Conservation (phyloP, 2,113 vertebrate species). For the Podarcis cretensis region DNA sequence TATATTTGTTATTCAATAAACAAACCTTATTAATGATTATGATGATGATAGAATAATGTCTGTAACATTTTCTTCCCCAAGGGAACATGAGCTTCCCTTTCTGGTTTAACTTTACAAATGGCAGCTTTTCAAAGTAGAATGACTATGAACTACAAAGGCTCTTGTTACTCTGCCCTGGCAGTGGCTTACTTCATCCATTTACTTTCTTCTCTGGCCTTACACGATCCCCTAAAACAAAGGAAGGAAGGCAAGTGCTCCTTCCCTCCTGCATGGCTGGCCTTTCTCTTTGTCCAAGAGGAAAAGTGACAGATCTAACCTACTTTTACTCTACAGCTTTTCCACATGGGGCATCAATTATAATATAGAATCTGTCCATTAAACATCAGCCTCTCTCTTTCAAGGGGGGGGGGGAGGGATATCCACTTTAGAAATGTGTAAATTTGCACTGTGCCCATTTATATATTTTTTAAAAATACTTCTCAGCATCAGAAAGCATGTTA, state of each 20-base stretch:
- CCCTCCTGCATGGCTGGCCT: constrained; percentile 18
- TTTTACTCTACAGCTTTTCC: constrained; percentile 66
- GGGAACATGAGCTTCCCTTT: constrained; percentile 12
- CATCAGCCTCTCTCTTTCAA: constrained; percentile 69
- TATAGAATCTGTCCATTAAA: constrained; percentile 68
- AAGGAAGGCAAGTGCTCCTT: constrained; percentile 32
- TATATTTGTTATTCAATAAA: not conserved
- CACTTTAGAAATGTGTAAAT: constrained; percentile 66
- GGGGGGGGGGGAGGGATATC: constrained; percentile 26
- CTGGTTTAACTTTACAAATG: not conserved
- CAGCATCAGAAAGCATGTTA: constrained; percentile 76
- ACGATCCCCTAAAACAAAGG: constrained; percentile 46
- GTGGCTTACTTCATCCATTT: not conserved
- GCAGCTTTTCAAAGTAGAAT: constrained; percentile 14
- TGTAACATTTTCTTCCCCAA: not conserved
- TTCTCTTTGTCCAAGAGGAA: constrained; percentile 36
- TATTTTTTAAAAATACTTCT: constrained; percentile 63
- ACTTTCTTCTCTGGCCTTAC: constrained; percentile 30
- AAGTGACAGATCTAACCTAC: constrained; percentile 60
- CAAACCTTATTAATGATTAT: not conserved
- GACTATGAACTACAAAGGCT: not conserved
- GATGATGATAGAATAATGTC: too few species aligned
- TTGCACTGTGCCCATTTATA: constrained; percentile 65
- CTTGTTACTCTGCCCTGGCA: not conserved
- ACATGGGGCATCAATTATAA: constrained; percentile 70